Evolutionary conservation across 2,113 vertebrate species (phyloP).

Genomic region (Formicarius rufipectus): DNA sequence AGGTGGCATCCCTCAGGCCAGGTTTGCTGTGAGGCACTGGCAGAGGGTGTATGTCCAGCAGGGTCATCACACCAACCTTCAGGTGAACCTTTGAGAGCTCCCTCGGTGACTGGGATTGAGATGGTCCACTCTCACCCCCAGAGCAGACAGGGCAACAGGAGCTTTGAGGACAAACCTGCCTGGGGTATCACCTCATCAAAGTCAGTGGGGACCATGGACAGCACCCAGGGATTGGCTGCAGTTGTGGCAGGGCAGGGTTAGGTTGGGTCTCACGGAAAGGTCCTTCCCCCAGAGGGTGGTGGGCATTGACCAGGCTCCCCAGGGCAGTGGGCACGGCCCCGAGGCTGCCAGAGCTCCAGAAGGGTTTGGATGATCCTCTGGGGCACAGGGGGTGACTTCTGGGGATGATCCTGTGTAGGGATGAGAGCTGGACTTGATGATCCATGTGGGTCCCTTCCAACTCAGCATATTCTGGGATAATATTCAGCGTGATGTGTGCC

Average conservation of each 20-base stretch:
- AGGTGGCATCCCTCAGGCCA: not conserved
- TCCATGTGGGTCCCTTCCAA: not conserved
- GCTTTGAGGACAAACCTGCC: not conserved
- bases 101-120: rapidly evolving
- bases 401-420: not conserved
- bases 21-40: not conserved
- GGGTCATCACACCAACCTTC: not conserved
- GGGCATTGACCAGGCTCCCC: not conserved
- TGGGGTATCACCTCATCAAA: not conserved
- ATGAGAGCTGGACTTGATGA: not conserved
- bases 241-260: no score
- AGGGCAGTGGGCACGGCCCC: not conserved
- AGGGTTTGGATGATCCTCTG: not conserved
- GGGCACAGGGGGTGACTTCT: no score
- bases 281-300: not conserved
- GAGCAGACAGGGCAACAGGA: not conserved
- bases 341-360: not conserved
- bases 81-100: rapidly evolving
- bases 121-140: not conserved
- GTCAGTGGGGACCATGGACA: not conserved
- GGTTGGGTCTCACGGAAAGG: no score
- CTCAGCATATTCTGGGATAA: not conserved
- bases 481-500: not conserved
- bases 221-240: no score
- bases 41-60: not conserved